A percentile compares a stretch with the other conserved stretches of the same genome.
Conservation (phyloP, 2,113 vertebrate species). For the Coracopsis vasa region DNA sequence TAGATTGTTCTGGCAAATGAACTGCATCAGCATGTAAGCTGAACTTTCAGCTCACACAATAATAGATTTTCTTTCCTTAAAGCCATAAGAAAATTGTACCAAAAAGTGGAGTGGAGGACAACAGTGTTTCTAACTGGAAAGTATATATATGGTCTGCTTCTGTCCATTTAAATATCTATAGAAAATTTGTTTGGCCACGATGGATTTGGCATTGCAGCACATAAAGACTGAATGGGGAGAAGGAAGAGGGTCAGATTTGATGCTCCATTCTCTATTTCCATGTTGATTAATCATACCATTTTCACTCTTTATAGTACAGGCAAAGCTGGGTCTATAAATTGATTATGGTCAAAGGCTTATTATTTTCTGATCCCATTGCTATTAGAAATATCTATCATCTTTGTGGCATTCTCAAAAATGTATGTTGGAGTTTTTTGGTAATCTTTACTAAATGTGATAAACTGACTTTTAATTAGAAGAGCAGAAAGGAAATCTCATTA, state of each 20-base stretch:
- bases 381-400: not conserved
- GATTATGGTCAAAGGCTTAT: not conserved
- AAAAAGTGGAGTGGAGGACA: not conserved
- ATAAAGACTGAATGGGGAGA: not conserved
- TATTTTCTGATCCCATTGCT: conserved; percentile 16
- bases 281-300: conserved; percentile 14
- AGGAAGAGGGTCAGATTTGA: not conserved
- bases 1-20: not conserved
- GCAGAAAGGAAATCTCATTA: not conserved
- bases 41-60: not conserved
- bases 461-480: not conserved
- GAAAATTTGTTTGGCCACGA: not conserved
- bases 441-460: conserved; percentile 1
- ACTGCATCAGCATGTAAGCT: not conserved
- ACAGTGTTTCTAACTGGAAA: not conserved
- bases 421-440: not conserved
- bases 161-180: not conserved
- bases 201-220: not conserved
- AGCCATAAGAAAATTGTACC: not conserved
- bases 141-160: not conserved
- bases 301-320: not conserved
- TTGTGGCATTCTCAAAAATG: not conserved
- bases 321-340: not conserved
- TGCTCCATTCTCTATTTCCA: not conserved
- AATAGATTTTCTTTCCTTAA: not conserved